Evolutionary conservation across 35 echinoderm and acorn worm species (phyloP).

Genomic region (Apostichopus japonicus): DNA sequence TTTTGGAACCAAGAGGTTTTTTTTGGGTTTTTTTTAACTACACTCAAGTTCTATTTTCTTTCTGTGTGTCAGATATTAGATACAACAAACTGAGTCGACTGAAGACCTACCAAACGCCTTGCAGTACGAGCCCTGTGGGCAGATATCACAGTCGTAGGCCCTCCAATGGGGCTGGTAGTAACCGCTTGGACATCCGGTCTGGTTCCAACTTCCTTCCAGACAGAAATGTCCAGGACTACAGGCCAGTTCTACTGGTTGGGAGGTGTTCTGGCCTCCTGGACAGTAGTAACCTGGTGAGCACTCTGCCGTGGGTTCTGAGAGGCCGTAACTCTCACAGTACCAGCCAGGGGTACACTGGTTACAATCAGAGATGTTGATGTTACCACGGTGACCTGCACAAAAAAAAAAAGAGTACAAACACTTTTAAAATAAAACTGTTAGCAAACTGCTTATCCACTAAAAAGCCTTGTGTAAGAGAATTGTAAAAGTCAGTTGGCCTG

Average conservation of each 20-base stretch:
- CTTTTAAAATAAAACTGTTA: too few relatives aligned
- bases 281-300: slow-evolving; percentile 87
- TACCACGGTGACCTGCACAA: slow-evolving; percentile 54
- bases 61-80: too few relatives aligned
- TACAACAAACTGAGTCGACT: too few relatives aligned
- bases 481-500: too few relatives aligned
- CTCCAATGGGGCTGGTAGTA: slow-evolving; percentile 96
- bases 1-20: too few relatives aligned
- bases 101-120: slow-evolving; percentile 84
- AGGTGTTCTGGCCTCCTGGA: slow-evolving; percentile 89
- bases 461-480: too few relatives aligned
- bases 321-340: slow-evolving; percentile 91
- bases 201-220: slow-evolving; percentile 73
- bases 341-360: slow-evolving; percentile 75
- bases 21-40: neutral
- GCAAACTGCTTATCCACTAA: too few relatives aligned
- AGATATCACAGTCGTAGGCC: slow-evolving; percentile 78
- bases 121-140: slow-evolving; percentile 88
- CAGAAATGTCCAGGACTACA: slow-evolving; percentile 99
- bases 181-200: slow-evolving; percentile 86
- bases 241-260: slow-evolving; percentile 79
- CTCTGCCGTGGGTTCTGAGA: slow-evolving; percentile 59
- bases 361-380: slow-evolving; percentile 88
- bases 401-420: too few relatives aligned
- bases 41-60: neutral